Base-by-base conservation (phyloP, 1,140 invertebrate species). In the Megalopta genalis region DNA sequence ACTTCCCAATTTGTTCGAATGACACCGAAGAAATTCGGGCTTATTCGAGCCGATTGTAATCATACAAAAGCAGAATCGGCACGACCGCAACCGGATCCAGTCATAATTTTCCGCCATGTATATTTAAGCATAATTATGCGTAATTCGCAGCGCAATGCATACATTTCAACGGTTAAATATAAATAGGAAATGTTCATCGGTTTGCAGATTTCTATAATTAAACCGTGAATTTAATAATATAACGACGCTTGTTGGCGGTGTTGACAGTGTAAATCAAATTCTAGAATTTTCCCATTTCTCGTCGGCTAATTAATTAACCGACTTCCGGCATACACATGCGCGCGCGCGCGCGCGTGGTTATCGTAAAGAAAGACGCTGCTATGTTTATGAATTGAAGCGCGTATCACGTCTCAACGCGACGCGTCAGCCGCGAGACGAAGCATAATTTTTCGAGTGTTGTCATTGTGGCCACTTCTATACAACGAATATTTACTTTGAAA, bases 401-500 rank as follows among this genome's bases (percentile, higher is more conserved):
- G n/a, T n/a, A n/a, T n/a, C n/a, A n/a, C n/a, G n/a, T n/a, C n/a
- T n/a, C n/a, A n/a, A n/a, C n/a, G n/a, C n/a, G n/a, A n/a, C 32
- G 32, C 32, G 32, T 32, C 32, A 32, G 32, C 32, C 8, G 39
- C n/a, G 9, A 3, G 57, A 14, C 2, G 16, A 12, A 2, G 16
- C n/a, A n/a, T n/a, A 42, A 42, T 32, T 62, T 46, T 62, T 42
- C 23, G 18, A 62, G 23, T 72, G 27, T 27, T 16, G 16, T 37
- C 49, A 18, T 52, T 52, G 49, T 18, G 49, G 16, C 49, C 49
- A 18, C 49, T 16, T 14, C 12, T 42, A 42, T 63, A 54, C 52
- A 25, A 25, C 46, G 72, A 39, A 66, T 57, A 74, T 74, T 52
- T n/a, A 25, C 21, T 39, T 54, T 49, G 72, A 66, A 54, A 74